These are phyloP conservation scores for Drosophila cardini DNA, from an alignment of 1,140 invertebrate species.

Conservation along the genomic window DNA sequence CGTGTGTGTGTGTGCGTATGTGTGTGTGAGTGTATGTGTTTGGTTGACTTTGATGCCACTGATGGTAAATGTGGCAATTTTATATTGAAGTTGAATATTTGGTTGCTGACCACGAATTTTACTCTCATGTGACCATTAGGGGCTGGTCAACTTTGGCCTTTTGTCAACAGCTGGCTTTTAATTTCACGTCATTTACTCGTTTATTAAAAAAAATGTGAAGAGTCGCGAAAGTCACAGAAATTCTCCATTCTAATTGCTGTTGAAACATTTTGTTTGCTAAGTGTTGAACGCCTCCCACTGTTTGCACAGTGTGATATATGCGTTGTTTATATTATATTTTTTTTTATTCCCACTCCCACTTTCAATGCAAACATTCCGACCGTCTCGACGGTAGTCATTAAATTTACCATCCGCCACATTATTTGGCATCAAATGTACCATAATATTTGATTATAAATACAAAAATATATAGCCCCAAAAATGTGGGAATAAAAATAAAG, in stretches of 20 bases:
- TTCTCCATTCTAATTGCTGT: constrained; percentile 67
- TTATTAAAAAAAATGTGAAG: constrained; percentile 63
- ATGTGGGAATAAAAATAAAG: constrained; percentile 71
- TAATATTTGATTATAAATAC: constrained; percentile 62
- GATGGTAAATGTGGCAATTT: constrained; percentile 30
- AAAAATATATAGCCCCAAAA: constrained; percentile 49
- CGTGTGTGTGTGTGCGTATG: constrained; percentile 58
- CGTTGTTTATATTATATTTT: too few relatives aligned
- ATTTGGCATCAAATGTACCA: constrained; percentile 65
- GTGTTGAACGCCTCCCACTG: constrained; percentile 60
- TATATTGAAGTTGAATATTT: constrained; percentile 43
- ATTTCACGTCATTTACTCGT: constrained; percentile 71
- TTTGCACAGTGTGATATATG: constrained; percentile 26
- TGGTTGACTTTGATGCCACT: constrained; percentile 60
- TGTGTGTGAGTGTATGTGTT: too few relatives aligned
- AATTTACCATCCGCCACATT: constrained; percentile 14
- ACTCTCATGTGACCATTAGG: constrained; percentile 57
- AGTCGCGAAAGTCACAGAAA: constrained; percentile 21
- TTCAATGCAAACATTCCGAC: neutral
- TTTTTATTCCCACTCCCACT: neutral
- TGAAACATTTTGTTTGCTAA: constrained; percentile 69
- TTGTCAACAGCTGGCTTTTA: constrained; percentile 81
- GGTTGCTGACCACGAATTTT: constrained; percentile 42
- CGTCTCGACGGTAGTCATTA: constrained; percentile 17
- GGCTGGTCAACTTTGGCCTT: constrained; percentile 50